Base-by-base conservation (phyloP, 2,113 vertebrate genomes). In the Mastomys coucha region DNA sequence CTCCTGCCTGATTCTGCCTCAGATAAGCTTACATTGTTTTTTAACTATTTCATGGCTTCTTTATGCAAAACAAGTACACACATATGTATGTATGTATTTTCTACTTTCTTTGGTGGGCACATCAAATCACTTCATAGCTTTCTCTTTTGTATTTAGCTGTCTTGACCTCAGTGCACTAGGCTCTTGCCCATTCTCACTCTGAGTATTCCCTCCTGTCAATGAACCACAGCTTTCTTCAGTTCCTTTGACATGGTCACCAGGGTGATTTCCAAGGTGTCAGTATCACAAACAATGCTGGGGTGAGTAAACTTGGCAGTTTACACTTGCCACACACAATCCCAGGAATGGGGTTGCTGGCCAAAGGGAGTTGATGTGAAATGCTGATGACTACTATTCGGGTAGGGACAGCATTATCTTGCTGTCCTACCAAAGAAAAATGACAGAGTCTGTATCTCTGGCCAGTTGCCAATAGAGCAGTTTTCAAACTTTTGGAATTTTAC, bases 401-500 rank as follows among this genome's bases (percentile, higher is more conserved):
- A 26, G 33, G 65, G 14, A 6, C 1, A 72, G 49, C 1, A 4
- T 31, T 22, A 20, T 14, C 4, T 26, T 73, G 39, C 5, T 7
- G 1, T 58, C 17, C 60, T 60, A 53, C 28, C 31, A n/a, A 86
- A 14, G 45, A 20, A 49, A 33, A 85, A 45, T 19, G 10, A 36
- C 63, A 31, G 20, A 11, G 13, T 53, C 80, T 58, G 63, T n/a
- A 33, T 58, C 36, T 53, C 49, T n/a, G 45, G 69, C 2, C 1
- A 56, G 8, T 2, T 7, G 17, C 51, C 78, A 45, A 28, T 3
- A 19, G 36, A 58, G 26, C 5, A 33, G 60, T 89, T 45, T 20
- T 77, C 88, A 77, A 42, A 76, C 51, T 77, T 88, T 33, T 36
- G 81, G 63, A 93, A 36, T 56, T 84, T 80, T 91, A 69, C 67